These are phyloP conservation scores for Leguminivora glycinivorella DNA, from an alignment of 1,140 invertebrate genomes.

Conservation along the genomic window DNA sequence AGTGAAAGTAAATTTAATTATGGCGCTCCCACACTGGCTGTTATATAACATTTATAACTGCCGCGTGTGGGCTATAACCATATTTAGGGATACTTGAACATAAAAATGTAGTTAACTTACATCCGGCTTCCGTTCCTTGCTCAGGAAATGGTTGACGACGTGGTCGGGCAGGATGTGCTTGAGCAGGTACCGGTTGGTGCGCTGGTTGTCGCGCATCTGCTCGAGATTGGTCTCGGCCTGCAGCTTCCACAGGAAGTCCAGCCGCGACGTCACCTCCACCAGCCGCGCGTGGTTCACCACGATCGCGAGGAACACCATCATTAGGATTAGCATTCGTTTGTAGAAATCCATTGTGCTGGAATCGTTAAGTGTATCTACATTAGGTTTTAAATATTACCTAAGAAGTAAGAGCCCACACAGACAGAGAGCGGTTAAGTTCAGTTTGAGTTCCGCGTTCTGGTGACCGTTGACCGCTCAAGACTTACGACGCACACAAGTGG, in stretches of 20 bases:
- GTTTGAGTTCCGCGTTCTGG: too few relatives aligned
- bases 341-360: slow-evolving; percentile 82
- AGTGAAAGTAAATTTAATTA: too few relatives aligned
- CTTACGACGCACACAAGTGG: too few relatives aligned
- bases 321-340: slow-evolving; percentile 88
- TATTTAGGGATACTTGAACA: not conserved
- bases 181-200: slow-evolving; percentile 91
- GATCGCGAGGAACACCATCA: slow-evolving; percentile 90
- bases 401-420: too few relatives aligned
- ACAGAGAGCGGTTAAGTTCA: not conserved
- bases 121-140: slow-evolving; percentile 86
- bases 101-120: slow-evolving; percentile 73
- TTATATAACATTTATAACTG: too few relatives aligned
- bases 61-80: too few relatives aligned
- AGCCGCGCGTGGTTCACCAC: slow-evolving; percentile 94
- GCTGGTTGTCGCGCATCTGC: slow-evolving; percentile 94
- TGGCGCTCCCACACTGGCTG: too few relatives aligned
- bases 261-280: slow-evolving; percentile 91
- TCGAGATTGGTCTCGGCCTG: slow-evolving; percentile 93
- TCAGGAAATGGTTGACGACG: slow-evolving; percentile 96
- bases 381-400: not conserved
- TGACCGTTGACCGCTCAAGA: too few relatives aligned
- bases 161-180: slow-evolving; percentile 98
- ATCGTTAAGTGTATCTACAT: not conserved
- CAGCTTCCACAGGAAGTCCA: slow-evolving; percentile 98